Conservation (phyloP, 2,888 invertebrate species). For the Phortica okadai region DNA sequence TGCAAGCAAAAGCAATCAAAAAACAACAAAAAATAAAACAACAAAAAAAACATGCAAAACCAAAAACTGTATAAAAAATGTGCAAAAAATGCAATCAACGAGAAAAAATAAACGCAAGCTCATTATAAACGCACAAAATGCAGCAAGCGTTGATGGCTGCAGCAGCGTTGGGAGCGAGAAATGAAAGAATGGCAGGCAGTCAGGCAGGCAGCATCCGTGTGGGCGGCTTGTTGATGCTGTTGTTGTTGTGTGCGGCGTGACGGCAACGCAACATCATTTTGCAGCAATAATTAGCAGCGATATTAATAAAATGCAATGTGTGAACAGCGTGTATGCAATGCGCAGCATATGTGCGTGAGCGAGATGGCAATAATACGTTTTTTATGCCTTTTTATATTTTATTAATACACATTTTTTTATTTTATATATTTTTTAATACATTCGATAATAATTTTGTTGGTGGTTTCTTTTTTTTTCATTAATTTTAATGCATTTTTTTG, state of each 20-base stretch:
- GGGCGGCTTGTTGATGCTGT: conserved; percentile 5
- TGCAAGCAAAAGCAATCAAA: conserved; percentile 48
- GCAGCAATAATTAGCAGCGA: conserved; percentile 63
- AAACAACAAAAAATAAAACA: conserved; percentile 46
- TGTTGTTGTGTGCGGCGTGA: background rate
- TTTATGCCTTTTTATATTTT: conserved; percentile 23
- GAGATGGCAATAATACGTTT: conserved; percentile 20
- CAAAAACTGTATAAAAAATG: conserved; percentile 14
- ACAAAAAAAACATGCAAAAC: conserved; percentile 32
- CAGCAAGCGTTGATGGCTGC: background rate
- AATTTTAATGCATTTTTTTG: conserved; percentile 43
- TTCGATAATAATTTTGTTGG: conserved; percentile 52
- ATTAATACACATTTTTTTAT: background rate
- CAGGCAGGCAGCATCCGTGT: background rate
- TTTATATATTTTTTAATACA: conserved; percentile 42
- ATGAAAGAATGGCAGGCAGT: background rate
- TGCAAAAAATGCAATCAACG: conserved; percentile 18
- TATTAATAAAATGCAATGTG: conserved; percentile 51
- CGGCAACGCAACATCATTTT: conserved; percentile 40
- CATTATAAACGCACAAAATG: conserved; percentile 30
- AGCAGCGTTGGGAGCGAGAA: background rate
- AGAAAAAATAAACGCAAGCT: conserved; percentile 22
- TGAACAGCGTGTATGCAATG: conserved; percentile 27
- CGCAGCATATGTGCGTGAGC: conserved; percentile 43
- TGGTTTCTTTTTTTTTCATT: conserved; percentile 34